phyloP scores from a whole-genome alignment of 2,797 vertebrate species.

The Rhincodon typus region DNA sequence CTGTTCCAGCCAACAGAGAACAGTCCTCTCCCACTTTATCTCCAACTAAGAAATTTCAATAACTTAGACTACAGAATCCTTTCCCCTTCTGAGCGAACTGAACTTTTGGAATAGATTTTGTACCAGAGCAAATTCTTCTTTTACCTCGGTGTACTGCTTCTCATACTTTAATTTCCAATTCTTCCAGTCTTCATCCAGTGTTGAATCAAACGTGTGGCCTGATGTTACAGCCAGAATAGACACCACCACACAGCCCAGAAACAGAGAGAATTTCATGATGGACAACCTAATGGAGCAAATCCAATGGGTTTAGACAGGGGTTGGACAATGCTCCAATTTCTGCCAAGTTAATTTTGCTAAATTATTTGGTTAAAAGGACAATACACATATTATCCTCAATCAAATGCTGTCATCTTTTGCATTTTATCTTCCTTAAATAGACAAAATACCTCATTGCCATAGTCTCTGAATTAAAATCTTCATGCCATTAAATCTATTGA shows the following conservation, averaged over 20 bases:
- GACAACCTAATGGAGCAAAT: fast-evolving
- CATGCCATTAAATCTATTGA: not conserved
- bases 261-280: fast-evolving
- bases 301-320: fast-evolving
- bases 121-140: not conserved
- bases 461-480: not conserved
- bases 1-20: not conserved
- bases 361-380: not conserved
- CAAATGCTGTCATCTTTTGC: not conserved
- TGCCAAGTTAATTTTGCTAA: not conserved
- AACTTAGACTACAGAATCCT: not conserved
- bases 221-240: not conserved
- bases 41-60: not conserved
- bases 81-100: conserved; percentile 43
- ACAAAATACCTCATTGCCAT: not conserved
- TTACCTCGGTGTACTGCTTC: not conserved
- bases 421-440: not conserved
- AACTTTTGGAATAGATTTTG: fast-evolving
- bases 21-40: not conserved
- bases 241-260: conserved; percentile 34
- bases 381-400: not conserved
- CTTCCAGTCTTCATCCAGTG: conserved; percentile 45
- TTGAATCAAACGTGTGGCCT: fast-evolving
- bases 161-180: conserved; percentile 41
- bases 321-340: not conserved